Percentiles rank a stretch among this genome's conserved stretches.
These are phyloP conservation scores for Triplophysa rosa DNA, from an alignment of 2,113 vertebrate species.

Conservation along the genomic window DNA sequence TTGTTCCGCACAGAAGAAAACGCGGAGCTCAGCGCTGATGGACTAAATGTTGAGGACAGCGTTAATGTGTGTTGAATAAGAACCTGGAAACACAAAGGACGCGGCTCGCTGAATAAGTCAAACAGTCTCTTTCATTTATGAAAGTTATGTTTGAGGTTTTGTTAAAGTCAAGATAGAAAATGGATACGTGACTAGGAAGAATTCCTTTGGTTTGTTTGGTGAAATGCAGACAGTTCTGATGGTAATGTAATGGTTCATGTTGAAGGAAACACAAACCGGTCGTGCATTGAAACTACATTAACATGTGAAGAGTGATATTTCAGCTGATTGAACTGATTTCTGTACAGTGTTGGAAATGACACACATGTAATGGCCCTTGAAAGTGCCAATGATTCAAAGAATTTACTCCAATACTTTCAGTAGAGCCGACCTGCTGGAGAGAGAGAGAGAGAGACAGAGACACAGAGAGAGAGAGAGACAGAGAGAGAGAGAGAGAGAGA, in stretches of 20 bases:
- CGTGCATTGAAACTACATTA: constrained; percentile 11
- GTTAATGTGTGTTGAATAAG: constrained; percentile 15
- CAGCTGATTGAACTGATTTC: constrained; percentile 16
- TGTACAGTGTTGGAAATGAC: constrained; percentile 22
- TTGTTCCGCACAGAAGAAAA: constrained; percentile 37
- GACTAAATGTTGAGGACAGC: constrained; percentile 33
- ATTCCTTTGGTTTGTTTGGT: background rate
- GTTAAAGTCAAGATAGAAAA: background rate
- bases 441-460: background rate
- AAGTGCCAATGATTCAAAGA: constrained; percentile 54
- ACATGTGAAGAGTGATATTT: constrained; percentile 11
- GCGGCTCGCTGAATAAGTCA: background rate
- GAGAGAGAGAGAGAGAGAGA: no score
- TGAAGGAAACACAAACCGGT: constrained; percentile 21
- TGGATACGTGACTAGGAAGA: no score
- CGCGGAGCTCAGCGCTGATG: constrained; percentile 28
- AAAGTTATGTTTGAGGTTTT: background rate
- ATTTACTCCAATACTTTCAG: constrained; percentile 62
- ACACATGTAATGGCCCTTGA: constrained; percentile 50
- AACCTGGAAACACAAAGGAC: background rate
- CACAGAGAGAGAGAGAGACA: no score
- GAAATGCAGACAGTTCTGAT: background rate
- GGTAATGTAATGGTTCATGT: background rate
- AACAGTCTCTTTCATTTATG: constrained; percentile 4
- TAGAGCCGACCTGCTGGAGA: constrained; percentile 55